Evolutionary conservation across 2,113 vertebrate genomes (phyloP).

Genomic region (Danionella cerebrum): DNA sequence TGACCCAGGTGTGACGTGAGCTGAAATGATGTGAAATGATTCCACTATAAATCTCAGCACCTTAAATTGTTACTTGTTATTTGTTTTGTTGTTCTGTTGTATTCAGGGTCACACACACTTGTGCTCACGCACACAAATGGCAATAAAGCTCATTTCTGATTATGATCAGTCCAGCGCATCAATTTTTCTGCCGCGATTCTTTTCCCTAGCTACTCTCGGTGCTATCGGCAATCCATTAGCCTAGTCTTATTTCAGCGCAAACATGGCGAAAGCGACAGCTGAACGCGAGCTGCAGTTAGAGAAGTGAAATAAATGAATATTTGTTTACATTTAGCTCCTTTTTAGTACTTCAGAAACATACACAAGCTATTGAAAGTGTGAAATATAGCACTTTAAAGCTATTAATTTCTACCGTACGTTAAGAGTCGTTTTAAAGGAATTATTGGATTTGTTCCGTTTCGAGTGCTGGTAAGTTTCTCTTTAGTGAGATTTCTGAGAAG

Average conservation of each 20-base stretch:
- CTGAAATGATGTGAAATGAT: too few relatives aligned
- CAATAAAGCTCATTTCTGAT: too few relatives aligned
- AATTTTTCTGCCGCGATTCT: background rate
- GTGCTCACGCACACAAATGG: too few relatives aligned
- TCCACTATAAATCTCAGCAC: too few relatives aligned
- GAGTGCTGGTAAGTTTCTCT: constrained; percentile 1
- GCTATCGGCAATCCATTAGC: background rate
- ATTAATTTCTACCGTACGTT: too few relatives aligned
- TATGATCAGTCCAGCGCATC: background rate
- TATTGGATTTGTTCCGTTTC: background rate
- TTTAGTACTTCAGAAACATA: background rate
- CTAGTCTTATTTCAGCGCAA: background rate
- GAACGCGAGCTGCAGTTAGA: background rate
- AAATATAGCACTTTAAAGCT: too few relatives aligned
- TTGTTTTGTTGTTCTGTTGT: too few relatives aligned
- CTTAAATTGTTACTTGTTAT: too few relatives aligned
- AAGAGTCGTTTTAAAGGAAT: background rate
- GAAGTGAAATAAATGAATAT: background rate
- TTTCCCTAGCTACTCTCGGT: background rate
- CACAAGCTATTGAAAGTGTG: background rate
- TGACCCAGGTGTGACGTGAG: too few relatives aligned
- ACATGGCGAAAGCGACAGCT: constrained; percentile 4
- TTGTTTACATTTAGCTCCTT: background rate
- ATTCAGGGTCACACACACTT: too few relatives aligned
- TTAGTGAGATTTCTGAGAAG: background rate